Evolutionary conservation across 2,113 vertebrate species (phyloP).

Genomic region (Dicentrarchus labrax): DNA sequence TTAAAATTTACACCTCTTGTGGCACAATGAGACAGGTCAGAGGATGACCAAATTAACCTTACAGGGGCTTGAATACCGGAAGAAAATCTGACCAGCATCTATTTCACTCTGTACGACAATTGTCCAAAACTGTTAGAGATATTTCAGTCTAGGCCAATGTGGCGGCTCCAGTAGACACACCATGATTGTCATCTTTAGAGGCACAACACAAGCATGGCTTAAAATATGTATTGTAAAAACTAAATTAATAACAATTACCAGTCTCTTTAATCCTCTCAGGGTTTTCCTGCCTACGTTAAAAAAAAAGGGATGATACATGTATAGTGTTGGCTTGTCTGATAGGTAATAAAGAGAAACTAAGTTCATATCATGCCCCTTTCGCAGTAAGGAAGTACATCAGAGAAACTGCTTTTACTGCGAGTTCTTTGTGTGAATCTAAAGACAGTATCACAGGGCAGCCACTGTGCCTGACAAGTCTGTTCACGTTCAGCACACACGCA

Average conservation of each 20-base stretch:
- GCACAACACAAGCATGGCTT: background rate
- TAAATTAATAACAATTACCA: conserved; percentile 6
- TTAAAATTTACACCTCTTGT: background rate
- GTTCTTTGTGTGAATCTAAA: conserved; percentile 70
- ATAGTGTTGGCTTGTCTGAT: conserved; percentile 25
- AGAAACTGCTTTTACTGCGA: conserved; percentile 66
- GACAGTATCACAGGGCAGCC: conserved; percentile 68
- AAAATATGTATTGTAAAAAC: background rate
- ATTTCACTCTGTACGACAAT: too few species aligned
- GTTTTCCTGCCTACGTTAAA: conserved; percentile 42
- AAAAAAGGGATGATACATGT: conserved; percentile 33
- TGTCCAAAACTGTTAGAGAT: background rate
- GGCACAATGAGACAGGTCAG: background rate
- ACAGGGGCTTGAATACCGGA: too few species aligned
- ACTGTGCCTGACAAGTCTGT: conserved; percentile 72
- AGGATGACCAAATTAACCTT: background rate
- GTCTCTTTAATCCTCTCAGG: conserved; percentile 35
- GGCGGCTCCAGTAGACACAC: background rate
- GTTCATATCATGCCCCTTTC: conserved; percentile 60
- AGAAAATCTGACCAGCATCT: background rate
- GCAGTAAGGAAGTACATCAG: conserved; percentile 71
- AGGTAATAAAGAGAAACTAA: conserved; percentile 62
- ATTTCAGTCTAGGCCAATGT: background rate
- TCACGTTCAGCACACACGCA: conserved; percentile 65
- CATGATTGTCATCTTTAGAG: background rate